Evolutionary conservation across 2,797 vertebrate genomes (phyloP), one percentile per base, ranked within the genome.

Genomic region (Sebastes matsubarae): DNA sequence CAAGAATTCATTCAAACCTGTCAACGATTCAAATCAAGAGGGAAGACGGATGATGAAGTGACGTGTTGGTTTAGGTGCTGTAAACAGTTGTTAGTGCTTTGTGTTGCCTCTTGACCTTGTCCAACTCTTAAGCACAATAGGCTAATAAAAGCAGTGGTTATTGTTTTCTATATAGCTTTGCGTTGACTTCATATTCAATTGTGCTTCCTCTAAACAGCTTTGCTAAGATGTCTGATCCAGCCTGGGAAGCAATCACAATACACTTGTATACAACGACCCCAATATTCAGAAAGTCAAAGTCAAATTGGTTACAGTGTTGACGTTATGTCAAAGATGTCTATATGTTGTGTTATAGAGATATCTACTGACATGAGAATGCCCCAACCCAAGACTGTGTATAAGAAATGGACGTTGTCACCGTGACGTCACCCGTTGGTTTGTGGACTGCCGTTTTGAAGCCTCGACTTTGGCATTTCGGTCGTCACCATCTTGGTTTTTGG

Each of bases 1-100:
- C 54, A 74, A 52, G 55, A 32, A 74, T 85, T 87, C 50, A 78
- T 77, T 83, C 61, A 68, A 59, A 83, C 34, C 80, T 82, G 79
- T 88, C 80, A 80, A 50, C 29, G 18, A 55, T 46, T 67, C 24
- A 71, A 29, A 77, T 75, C 50, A 65, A 74, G 70, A 25, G 22
- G 76, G 25, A 42, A 14, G 60, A 12, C 52, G 10, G 46, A 81
- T 74, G 72, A 66, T 74, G 72, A 66, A 77, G 71, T 12, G 81
- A 68, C n/a, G 50, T 8, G 69, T 32, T 69, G 68, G 50, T 71
- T 76, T 18, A 30, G 54, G 7, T 22, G 46, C 9, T 75, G 67
- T 24, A 67, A 83, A 84, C 8, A 14, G 68, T 32, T 50, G 59
- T 59, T 36, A 36, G 52, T 24, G 67, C 22, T 46, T 30, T 24